A percentile compares a stretch with the other conserved stretches of the same genome.
Evolutionary conservation across 2,888 invertebrate genomes (phyloP).

Genomic region (Drosophila vallismaia): DNA sequence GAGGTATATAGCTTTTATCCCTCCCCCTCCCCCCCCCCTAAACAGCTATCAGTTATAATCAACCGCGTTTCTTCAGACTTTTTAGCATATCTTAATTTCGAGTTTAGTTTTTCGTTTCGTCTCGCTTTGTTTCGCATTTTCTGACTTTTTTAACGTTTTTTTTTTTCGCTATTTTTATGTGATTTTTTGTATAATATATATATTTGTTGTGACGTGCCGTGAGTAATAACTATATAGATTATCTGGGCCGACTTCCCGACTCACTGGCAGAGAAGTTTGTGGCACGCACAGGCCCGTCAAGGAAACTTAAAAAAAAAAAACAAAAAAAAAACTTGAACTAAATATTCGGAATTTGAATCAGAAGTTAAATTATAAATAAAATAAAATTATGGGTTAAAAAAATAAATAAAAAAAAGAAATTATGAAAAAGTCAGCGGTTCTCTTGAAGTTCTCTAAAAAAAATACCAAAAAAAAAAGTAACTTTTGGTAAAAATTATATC

Average conservation of each 20-base stretch:
- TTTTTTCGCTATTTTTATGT: constrained; percentile 6
- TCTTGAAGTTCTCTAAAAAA: too few relatives aligned
- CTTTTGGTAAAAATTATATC: too few relatives aligned
- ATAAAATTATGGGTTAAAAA: not conserved
- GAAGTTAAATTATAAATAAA: constrained; percentile 12
- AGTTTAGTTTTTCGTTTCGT: constrained; percentile 69
- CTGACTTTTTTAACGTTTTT: constrained; percentile 15
- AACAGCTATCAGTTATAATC: constrained; percentile 34
- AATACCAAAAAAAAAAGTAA: too few relatives aligned
- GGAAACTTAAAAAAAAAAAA: constrained; percentile 22
- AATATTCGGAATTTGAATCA: constrained; percentile 4
- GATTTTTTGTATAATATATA: constrained; percentile 69
- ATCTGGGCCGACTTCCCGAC: constrained; percentile 18
- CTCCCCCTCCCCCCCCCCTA: not conserved
- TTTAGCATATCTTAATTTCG: constrained; percentile 77
- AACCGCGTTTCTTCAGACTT: constrained; percentile 61
- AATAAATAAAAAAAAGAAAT: too few relatives aligned
- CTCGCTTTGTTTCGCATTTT: constrained; percentile 30
- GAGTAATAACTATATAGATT: constrained; percentile 78
- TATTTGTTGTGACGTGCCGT: constrained; percentile 77
- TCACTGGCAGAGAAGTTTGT: not conserved
- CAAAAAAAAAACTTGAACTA: constrained; percentile 10
- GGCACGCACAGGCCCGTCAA: constrained; percentile 31
- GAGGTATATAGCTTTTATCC: constrained; percentile 1
- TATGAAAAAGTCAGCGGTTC: too few relatives aligned